Percentiles rank a stretch among this genome's conserved stretches.
Evolutionary conservation across 2,113 vertebrate genomes (phyloP).

Genomic region (Hippocampus guttulatus): DNA sequence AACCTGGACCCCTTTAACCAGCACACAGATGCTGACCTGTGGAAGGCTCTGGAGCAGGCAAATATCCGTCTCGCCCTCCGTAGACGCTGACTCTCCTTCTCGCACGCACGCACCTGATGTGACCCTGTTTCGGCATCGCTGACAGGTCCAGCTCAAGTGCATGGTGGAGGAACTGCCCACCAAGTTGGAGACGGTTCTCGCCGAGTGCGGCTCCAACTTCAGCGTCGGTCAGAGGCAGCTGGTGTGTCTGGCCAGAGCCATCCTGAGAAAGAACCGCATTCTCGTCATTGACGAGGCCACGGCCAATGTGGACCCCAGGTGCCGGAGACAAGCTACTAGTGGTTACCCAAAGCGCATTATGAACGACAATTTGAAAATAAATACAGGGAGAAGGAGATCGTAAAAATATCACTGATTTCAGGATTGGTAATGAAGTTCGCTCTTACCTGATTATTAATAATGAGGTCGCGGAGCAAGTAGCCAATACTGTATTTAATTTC

Average conservation of each 20-base stretch:
- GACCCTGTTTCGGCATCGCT: not conserved
- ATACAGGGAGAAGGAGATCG: too few relatives aligned
- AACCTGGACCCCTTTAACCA: slow-evolving; percentile 92
- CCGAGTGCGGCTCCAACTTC: slow-evolving; percentile 94
- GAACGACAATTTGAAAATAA: not conserved
- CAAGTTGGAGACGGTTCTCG: slow-evolving; percentile 87
- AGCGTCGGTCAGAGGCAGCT: slow-evolving; percentile 94
- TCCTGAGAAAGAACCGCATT: slow-evolving; percentile 90
- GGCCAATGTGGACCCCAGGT: slow-evolving; percentile 89
- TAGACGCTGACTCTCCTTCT: too few relatives aligned
- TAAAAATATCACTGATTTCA: not conserved
- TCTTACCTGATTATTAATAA: not conserved
- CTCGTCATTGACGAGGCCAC: slow-evolving; percentile 96
- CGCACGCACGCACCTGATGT: not conserved
- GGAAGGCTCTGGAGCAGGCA: slow-evolving; percentile 84
- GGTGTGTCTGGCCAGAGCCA: slow-evolving; percentile 89
- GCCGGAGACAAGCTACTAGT: not conserved
- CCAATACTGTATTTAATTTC: too few relatives aligned
- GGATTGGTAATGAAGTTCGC: not conserved
- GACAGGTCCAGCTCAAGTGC: slow-evolving; percentile 89
- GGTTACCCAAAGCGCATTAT: not conserved
- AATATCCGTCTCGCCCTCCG: not conserved
- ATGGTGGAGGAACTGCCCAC: slow-evolving; percentile 85
- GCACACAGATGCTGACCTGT: slow-evolving; percentile 84
- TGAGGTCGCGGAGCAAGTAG: not conserved